These are phyloP conservation scores for Brachypodius melanocephalos DNA, from an alignment of 2,113 vertebrate genomes.

Conservation along the genomic window DNA sequence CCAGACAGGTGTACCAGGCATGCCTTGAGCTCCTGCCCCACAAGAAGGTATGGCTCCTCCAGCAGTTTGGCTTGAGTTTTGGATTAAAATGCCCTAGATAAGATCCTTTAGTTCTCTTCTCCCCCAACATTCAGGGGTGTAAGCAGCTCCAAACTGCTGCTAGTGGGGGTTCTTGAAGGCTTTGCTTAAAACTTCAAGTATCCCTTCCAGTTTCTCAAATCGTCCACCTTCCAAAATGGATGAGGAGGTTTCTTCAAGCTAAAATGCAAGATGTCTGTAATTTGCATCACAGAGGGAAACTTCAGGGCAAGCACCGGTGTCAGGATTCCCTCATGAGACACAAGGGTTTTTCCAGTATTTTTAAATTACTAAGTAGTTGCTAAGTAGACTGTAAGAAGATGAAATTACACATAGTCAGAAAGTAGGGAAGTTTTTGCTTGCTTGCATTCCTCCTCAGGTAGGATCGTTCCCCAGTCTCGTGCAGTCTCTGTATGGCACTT, in stretches of 20 bases:
- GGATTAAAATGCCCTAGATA: not conserved
- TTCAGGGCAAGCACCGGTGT: not conserved
- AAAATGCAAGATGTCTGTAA: not conserved
- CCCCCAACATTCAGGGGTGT: fast-evolving
- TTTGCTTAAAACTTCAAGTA: not conserved
- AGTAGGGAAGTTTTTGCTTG: not conserved
- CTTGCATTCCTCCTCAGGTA: not conserved
- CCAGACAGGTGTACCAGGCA: slow-evolving; percentile 93
- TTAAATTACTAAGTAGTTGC: not conserved
- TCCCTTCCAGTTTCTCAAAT: not conserved
- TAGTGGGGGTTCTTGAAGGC: not conserved
- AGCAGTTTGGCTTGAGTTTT: not conserved
- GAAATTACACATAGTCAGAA: not conserved
- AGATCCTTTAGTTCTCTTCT: not conserved
- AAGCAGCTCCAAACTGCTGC: not conserved
- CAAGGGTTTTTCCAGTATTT: not conserved
- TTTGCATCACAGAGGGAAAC: not conserved
- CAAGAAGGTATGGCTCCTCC: slow-evolving; percentile 85
- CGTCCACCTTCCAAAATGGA: fast-evolving
- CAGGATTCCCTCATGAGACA: not conserved
- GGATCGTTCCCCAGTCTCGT: fast-evolving
- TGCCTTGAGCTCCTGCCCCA: slow-evolving; percentile 94
- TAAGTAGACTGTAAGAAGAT: not conserved
- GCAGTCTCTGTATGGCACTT: not conserved
- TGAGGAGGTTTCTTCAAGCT: not conserved